Percentiles rank a stretch among this genome's conserved stretches.
Conservation (phyloP, 2,797 vertebrate species). For the Chaetodon trifasciatus region DNA sequence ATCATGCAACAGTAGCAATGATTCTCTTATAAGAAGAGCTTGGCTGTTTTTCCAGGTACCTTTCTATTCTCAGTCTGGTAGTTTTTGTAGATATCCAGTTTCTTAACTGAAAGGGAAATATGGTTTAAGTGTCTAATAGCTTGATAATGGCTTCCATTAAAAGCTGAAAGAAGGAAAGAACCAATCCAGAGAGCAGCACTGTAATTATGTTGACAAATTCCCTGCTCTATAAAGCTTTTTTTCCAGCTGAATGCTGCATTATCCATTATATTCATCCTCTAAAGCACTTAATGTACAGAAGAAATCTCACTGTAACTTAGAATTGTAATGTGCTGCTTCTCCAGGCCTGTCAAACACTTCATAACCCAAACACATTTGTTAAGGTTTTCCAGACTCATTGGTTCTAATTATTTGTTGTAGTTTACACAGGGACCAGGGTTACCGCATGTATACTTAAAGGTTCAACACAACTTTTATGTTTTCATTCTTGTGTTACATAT, state of each 20-base stretch:
- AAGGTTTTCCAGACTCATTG: constrained; percentile 14
- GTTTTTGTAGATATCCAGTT: constrained; percentile 1
- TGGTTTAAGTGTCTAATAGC: not conserved
- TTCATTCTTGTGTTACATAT: constrained; percentile 28
- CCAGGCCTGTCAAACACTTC: constrained; percentile 15
- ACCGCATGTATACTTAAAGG: constrained; percentile 17
- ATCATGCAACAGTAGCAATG: constrained; percentile 8
- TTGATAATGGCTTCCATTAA: not conserved
- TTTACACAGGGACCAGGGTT: constrained; percentile 48
- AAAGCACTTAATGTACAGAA: constrained; percentile 25
- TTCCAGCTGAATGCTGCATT: not conserved
- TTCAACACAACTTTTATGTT: constrained; percentile 1
- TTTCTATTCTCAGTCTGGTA: not conserved
- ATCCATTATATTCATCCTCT: constrained; percentile 2
- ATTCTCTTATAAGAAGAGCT: not conserved
- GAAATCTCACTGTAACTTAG: constrained; percentile 12
- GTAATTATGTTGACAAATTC: not conserved
- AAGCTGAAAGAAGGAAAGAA: not conserved
- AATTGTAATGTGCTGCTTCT: constrained; percentile 10
- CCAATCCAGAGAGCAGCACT: not conserved
- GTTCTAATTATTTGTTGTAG: constrained; percentile 16
- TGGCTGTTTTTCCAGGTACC: constrained; percentile 3
- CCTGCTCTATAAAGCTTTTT: not conserved
- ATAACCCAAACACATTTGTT: not conserved
- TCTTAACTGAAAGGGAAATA: not conserved